A percentile compares a stretch with the other conserved stretches of the same genome.
phyloP scores from a whole-genome alignment of 1,140 invertebrate genomes.

The Zaprionus camerounensis region DNA sequence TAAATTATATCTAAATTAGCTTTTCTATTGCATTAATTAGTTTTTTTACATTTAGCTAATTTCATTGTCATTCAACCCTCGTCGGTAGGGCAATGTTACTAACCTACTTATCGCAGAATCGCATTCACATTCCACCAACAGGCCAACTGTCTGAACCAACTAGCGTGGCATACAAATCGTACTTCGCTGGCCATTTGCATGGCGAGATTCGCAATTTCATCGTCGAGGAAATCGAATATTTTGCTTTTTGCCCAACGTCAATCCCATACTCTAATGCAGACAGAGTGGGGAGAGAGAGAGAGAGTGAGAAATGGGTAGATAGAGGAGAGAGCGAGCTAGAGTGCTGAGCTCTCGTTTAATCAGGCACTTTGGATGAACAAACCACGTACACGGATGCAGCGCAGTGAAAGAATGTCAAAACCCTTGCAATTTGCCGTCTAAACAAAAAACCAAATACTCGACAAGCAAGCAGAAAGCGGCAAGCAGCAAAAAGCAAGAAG shows the following conservation, averaged over 20 bases:
- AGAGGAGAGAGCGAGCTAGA: neutral
- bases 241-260: slow-evolving; percentile 7
- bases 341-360: slow-evolving; percentile 38
- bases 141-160: slow-evolving; percentile 20
- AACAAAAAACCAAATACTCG: slow-evolving; percentile 62
- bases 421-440: slow-evolving; percentile 71
- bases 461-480: slow-evolving; percentile 3
- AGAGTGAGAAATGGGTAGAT: neutral
- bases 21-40: neutral
- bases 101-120: slow-evolving; percentile 42
- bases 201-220: slow-evolving; percentile 4
- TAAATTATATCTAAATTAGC: neutral
- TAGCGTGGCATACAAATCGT: slow-evolving; percentile 35
- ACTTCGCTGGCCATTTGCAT: slow-evolving; percentile 16
- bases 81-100: neutral
- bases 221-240: slow-evolving; percentile 32
- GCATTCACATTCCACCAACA: slow-evolving; percentile 56
- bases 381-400: slow-evolving; percentile 46
- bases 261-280: neutral
- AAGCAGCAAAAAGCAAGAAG: slow-evolving; percentile 11
- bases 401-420: slow-evolving; percentile 54
- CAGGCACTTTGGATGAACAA: slow-evolving; percentile 46
- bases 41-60: neutral
- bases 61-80: neutral
- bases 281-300: neutral